Evolutionary conservation across 2,888 invertebrate genomes (phyloP).

Genomic region (Congeria kusceri): DNA sequence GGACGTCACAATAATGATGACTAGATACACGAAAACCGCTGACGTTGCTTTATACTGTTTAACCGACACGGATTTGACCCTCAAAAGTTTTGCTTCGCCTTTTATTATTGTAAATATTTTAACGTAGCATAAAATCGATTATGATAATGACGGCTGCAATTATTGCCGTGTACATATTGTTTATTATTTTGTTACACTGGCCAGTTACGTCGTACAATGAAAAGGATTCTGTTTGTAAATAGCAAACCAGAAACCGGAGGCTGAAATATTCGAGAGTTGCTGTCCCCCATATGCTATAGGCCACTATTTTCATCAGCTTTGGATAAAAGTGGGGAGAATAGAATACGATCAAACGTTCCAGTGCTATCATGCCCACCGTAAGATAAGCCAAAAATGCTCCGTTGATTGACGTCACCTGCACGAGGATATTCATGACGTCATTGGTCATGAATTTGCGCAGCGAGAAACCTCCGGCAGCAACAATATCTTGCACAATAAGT

Average conservation of each 20-base stretch:
- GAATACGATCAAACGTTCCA: slow-evolving; percentile 38
- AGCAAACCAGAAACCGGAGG: slow-evolving; percentile 26
- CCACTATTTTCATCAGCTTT: neutral
- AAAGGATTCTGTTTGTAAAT: neutral
- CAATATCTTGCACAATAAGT: slow-evolving; percentile 26
- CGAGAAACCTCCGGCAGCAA: slow-evolving; percentile 17
- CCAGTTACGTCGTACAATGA: slow-evolving; percentile 34
- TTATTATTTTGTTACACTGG: slow-evolving; percentile 17
- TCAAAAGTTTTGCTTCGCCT: neutral
- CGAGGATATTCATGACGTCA: slow-evolving; percentile 24
- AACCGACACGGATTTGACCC: neutral
- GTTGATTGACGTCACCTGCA: slow-evolving; percentile 26
- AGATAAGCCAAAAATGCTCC: slow-evolving; percentile 24
- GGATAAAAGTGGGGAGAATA: slow-evolving; percentile 35
- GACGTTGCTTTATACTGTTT: slow-evolving; percentile 34
- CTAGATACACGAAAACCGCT: slow-evolving; percentile 34
- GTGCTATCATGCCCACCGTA: slow-evolving; percentile 40
- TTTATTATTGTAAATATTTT: slow-evolving; percentile 35
- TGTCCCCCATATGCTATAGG: slow-evolving; percentile 13
- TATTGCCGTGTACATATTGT: slow-evolving; percentile 15
- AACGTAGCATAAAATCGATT: slow-evolving; percentile 16
- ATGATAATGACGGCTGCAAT: slow-evolving; percentile 2
- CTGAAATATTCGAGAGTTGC: slow-evolving; percentile 12
- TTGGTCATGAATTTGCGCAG: slow-evolving; percentile 28
- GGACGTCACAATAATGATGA: slow-evolving; percentile 19